These are phyloP conservation scores for Lacanobia wlatinum DNA, from an alignment of 2,888 invertebrate species.

Conservation along the genomic window DNA sequence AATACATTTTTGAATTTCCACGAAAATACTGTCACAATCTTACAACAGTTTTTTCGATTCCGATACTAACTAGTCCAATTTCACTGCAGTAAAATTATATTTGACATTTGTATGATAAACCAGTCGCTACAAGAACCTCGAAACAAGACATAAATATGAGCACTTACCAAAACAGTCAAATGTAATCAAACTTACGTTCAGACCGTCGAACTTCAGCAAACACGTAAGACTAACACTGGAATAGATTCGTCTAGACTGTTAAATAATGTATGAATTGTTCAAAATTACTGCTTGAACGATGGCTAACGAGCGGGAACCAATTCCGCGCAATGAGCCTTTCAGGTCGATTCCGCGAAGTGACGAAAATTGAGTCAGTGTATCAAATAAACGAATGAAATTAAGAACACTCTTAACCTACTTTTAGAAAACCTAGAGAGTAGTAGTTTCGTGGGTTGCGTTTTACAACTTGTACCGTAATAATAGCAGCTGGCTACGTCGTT, in stretches of 20 bases:
- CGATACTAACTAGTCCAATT: no score
- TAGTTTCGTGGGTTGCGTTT: slow-evolving; percentile 37
- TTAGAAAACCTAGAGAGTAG: slow-evolving; percentile 19
- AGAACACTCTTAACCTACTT: slow-evolving; percentile 48
- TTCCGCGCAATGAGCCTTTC: slow-evolving; percentile 13
- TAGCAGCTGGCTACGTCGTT: slow-evolving; percentile 32
- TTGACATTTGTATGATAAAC: neutral
- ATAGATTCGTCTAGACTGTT: slow-evolving; percentile 36
- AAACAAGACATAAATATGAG: slow-evolving; percentile 18
- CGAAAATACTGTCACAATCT: no score
- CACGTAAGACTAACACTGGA: neutral
- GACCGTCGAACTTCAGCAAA: slow-evolving; percentile 8
- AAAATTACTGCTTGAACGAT: slow-evolving; percentile 30
- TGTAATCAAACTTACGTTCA: slow-evolving; percentile 10
- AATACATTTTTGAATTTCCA: no score
- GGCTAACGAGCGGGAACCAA: slow-evolving; percentile 27
- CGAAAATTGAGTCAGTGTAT: slow-evolving; percentile 36
- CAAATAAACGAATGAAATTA: slow-evolving; percentile 46
- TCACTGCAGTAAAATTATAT: no score
- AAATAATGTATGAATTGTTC: slow-evolving; percentile 36
- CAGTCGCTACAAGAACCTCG: neutral
- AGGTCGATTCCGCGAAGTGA: slow-evolving; percentile 11
- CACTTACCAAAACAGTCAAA: neutral
- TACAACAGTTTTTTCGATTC: no score
- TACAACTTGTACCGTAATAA: slow-evolving; percentile 47